Conservation (phyloP, 2,797 vertebrate species). For the Austrolebias charrua region DNA sequence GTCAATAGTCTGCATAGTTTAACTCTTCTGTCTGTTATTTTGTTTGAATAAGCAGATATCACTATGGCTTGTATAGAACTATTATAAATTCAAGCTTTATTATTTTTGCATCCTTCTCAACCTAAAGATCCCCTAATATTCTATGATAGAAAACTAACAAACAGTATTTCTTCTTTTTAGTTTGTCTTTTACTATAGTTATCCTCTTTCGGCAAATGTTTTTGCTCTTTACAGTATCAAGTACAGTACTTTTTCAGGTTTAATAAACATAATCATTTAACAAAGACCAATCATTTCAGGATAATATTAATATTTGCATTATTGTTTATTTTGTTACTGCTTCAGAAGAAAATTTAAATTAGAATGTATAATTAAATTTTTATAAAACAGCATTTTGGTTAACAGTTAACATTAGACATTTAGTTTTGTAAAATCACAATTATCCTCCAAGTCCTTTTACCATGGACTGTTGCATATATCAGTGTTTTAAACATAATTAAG, state of each 20-base stretch:
- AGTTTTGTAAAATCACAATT: not conserved
- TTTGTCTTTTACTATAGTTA: conserved; percentile 2
- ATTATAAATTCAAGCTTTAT: not conserved
- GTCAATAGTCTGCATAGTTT: conserved; percentile 8
- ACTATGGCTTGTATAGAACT: conserved; percentile 1
- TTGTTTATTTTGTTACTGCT: not conserved
- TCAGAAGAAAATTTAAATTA: not conserved
- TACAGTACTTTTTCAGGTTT: not conserved
- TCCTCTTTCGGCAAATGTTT: not conserved
- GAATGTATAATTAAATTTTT: not conserved
- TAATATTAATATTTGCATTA: too few relatives aligned
- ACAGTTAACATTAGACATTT: conserved; percentile 1
- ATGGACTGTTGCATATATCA: conserved; percentile 6
- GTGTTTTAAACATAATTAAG: not conserved
- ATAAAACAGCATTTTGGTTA: not conserved
- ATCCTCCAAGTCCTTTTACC: not conserved
- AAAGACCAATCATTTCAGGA: not conserved
- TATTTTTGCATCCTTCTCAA: conserved; percentile 4
- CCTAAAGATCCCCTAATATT: not conserved
- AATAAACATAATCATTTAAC: not conserved
- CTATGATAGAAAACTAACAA: conserved; percentile 7
- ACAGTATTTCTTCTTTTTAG: conserved; percentile 1
- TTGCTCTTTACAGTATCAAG: not conserved
- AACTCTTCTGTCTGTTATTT: conserved; percentile 1
- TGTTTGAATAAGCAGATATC: conserved; percentile 10